Evolutionary conservation across 1,140 invertebrate genomes (phyloP), one percentile per base, ranked within the genome.

Genomic region (Colletes latitarsis): DNA sequence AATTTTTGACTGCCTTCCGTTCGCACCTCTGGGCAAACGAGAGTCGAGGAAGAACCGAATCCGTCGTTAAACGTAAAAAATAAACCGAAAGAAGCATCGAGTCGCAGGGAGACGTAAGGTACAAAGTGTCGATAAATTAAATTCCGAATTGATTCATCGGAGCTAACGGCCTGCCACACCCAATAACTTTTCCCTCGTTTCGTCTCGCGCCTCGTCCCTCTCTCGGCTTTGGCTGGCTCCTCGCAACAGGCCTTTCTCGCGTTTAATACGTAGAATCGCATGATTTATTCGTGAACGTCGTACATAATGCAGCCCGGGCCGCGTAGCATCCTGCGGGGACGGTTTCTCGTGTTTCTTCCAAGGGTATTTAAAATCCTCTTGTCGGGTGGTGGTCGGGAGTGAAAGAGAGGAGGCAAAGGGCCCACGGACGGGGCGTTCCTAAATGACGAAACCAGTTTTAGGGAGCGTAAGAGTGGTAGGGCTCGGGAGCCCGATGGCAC

Each of bases 391-490:
- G 43, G 72, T 4, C 46, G 49, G n/a, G n/a, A 2, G 46, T 5
- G n/a, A 41, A 60, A 15, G 49, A 14, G 55, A 58, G 46, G 41
- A 68, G 64, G 82, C 66, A 63, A 85, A 81, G 72, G 82, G 80
- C 79, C 84, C 83, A 49, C 63, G 60, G 77, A 85, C 80, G 63
- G 62, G 84, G 84, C 81, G 85, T 81, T 69, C 43, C 77, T 81
- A 84, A 85, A 83, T 74, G 81, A 88, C 86, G 71, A 86, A 88
- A 88, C 87, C 87, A 88, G 87, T 88, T 88, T 88, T 88, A 68
- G 86, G 79, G 84, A 89, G 88, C 88, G 88, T 89, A 89, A 89
- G 74, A 89, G 84, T 70, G 81, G 88, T 88, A 88, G 88, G 85
- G 77, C 79, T 30, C 78, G n/a, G 60, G 63, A 86, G 82, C 78